A percentile compares a stretch with the other conserved stretches of the same genome.
phyloP scores from a whole-genome alignment of 2,888 invertebrate species.

The Zelleria hepariella region DNA sequence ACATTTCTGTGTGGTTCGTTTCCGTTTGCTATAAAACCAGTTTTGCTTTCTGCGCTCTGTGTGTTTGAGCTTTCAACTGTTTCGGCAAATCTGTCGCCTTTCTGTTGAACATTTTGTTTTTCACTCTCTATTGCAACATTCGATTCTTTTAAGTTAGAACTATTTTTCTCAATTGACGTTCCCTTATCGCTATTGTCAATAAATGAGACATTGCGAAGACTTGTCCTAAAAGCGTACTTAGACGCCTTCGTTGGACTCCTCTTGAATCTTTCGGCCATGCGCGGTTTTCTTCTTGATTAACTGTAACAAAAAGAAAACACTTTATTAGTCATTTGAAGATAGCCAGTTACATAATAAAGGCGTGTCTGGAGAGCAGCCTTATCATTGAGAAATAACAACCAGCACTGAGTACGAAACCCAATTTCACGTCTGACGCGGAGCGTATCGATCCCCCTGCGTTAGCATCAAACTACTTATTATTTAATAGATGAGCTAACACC shows the following conservation, averaged over 20 bases:
- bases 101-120: constrained; percentile 4
- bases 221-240: constrained; percentile 57
- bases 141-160: constrained; percentile 25
- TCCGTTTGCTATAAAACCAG: constrained; percentile 9
- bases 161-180: constrained; percentile 12
- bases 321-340: constrained; percentile 10
- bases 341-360: constrained; percentile 1
- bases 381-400: constrained; percentile 2
- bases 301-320: constrained; percentile 48
- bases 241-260: constrained; percentile 59
- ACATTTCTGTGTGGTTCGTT: neutral
- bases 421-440: constrained; percentile 25
- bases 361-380: neutral
- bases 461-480: constrained; percentile 59
- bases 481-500: constrained; percentile 69
- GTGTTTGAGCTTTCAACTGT: neutral
- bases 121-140: constrained; percentile 6
- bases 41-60: neutral
- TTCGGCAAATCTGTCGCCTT: neutral
- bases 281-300: constrained; percentile 53
- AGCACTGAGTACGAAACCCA: constrained; percentile 17
- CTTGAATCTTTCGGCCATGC: constrained; percentile 61
- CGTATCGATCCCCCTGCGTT: constrained; percentile 33
- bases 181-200: constrained; percentile 14
- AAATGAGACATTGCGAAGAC: constrained; percentile 35